Percentiles rank a stretch among this genome's conserved stretches.
Evolutionary conservation across 2,888 invertebrate genomes (phyloP).

Genomic region (Stenodema calcarata): DNA sequence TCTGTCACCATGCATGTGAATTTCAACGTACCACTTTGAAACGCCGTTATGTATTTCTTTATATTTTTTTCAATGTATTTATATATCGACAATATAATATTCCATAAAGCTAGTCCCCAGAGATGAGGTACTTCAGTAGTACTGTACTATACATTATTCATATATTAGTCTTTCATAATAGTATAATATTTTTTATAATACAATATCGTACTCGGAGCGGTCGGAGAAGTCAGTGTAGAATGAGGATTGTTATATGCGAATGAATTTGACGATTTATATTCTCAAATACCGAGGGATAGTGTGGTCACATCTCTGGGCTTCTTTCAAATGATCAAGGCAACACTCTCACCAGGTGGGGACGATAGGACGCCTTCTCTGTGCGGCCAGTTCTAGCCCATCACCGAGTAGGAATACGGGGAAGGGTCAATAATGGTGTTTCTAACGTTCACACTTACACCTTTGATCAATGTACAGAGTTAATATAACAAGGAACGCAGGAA

Average conservation of each 20-base stretch:
- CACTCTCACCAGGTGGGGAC: neutral
- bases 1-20: slow-evolving; percentile 4
- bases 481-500: neutral
- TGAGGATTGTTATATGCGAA: neutral
- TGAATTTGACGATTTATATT: too few relatives aligned
- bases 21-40: slow-evolving; percentile 17
- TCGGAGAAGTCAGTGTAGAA: neutral
- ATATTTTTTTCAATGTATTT: slow-evolving; percentile 37
- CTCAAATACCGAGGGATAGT: neutral
- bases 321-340: neutral
- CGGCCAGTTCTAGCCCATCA: neutral
- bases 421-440: neutral
- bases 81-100: slow-evolving; percentile 52
- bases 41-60: slow-evolving; percentile 16
- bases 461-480: neutral
- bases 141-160: slow-evolving; percentile 57
- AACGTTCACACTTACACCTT: neutral
- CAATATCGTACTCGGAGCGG: slow-evolving; percentile 31
- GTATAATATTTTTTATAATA: slow-evolving; percentile 55
- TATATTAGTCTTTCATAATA: slow-evolving; percentile 55
- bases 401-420: neutral
- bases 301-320: neutral
- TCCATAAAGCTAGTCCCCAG: slow-evolving; percentile 56
- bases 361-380: neutral
- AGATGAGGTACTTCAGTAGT: slow-evolving; percentile 56